These are phyloP conservation scores for Toxonevra muliebris DNA, from an alignment of 2,888 invertebrate genomes.

Conservation along the genomic window DNA sequence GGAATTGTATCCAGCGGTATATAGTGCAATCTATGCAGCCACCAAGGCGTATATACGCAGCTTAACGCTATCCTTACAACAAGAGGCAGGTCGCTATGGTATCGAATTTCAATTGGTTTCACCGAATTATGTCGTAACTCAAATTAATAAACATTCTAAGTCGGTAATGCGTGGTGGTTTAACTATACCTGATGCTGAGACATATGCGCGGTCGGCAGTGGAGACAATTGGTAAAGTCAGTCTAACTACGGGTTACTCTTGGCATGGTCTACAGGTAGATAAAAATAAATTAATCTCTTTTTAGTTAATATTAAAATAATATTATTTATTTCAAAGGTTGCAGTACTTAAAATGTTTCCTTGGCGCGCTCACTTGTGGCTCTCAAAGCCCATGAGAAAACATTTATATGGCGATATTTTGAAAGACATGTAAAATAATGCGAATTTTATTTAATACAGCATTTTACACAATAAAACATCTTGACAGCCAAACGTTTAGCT, in stretches of 20 bases:
- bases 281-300: no score
- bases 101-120: conserved; percentile 85
- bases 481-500: no score
- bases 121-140: conserved; percentile 72
- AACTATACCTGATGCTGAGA: conserved; percentile 73
- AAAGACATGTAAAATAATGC: no score
- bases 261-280: conserved; percentile 77
- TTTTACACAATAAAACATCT: no score
- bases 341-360: no score
- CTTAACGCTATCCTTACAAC: conserved; percentile 80
- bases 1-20: conserved; percentile 82
- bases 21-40: conserved; percentile 81
- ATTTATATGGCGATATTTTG: no score
- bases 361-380: no score
- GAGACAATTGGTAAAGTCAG: conserved; percentile 80
- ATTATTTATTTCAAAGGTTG: no score
- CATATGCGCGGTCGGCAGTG: conserved; percentile 78
- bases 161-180: conserved; percentile 73
- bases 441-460: no score
- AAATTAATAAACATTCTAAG: conserved; percentile 90
- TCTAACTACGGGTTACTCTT: conserved; percentile 86
- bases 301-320: no score
- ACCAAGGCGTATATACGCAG: conserved; percentile 82
- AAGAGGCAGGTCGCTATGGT: conserved; percentile 78
- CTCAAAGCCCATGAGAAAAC: no score